phyloP scores from a whole-genome alignment of 2,113 vertebrate genomes.

The Tachysurus fulvidraco region DNA sequence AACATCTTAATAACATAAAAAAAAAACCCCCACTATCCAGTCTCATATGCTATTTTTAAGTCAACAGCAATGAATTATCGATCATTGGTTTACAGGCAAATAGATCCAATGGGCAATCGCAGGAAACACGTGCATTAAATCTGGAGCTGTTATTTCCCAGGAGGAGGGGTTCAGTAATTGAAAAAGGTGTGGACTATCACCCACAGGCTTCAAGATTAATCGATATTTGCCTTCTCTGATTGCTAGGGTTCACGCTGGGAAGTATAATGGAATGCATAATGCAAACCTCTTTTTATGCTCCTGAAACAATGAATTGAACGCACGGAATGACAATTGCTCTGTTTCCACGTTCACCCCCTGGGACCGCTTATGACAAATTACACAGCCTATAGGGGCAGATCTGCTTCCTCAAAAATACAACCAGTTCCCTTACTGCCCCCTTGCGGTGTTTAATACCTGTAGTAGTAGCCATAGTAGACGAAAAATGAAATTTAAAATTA shows the following conservation, averaged over 20 bases:
- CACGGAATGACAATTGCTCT: conserved; percentile 2
- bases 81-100: neutral
- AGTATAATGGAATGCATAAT: conserved; percentile 33
- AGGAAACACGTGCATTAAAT: neutral
- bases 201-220: conserved; percentile 30
- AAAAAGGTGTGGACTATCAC: neutral
- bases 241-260: conserved; percentile 4
- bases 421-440: conserved; percentile 4
- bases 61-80: neutral
- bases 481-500: neutral
- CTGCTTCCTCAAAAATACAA: conserved; percentile 4
- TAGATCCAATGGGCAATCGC: neutral
- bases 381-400: neutral
- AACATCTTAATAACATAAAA: neutral
- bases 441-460: neutral
- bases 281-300: neutral
- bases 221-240: conserved; percentile 33
- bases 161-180: conserved; percentile 3
- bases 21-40: neutral
- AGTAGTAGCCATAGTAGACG: neutral
- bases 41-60: neutral
- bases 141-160: conserved; percentile 2
- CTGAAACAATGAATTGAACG: conserved; percentile 29
- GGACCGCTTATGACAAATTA: conserved; percentile 40
- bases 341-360: neutral